These are phyloP conservation scores for Dasysyrphus albostriatus DNA, from an alignment of 2,888 invertebrate genomes.

Conservation along the genomic window DNA sequence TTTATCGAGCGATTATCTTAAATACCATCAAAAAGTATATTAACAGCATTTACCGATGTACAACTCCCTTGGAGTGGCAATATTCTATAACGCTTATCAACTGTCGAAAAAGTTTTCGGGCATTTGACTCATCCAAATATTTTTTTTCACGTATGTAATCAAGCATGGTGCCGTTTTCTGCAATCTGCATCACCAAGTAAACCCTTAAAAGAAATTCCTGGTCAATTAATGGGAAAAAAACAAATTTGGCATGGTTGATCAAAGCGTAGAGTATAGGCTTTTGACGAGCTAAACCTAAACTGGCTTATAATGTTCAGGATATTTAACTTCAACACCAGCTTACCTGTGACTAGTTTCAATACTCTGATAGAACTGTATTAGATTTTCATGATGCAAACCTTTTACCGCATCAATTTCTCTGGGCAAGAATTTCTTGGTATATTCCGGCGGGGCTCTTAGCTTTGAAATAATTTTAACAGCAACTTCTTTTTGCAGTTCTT, in stretches of 20 bases:
- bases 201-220: conserved; percentile 85
- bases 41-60: conserved; percentile 87
- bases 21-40: neutral
- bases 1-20: neutral
- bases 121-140: conserved; percentile 88
- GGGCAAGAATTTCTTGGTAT: conserved; percentile 91
- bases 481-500: conserved; percentile 89
- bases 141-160: conserved; percentile 90
- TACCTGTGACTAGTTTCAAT: conserved; percentile 94
- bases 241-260: no score
- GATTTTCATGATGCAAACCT: conserved; percentile 90
- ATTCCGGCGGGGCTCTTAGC: conserved; percentile 92
- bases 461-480: conserved; percentile 94
- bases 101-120: conserved; percentile 90
- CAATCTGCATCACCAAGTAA: conserved; percentile 93
- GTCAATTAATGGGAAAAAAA: no score
- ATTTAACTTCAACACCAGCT: neutral
- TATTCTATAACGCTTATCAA: conserved; percentile 90
- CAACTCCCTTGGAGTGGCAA: conserved; percentile 91
- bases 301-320: no score
- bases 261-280: no score
- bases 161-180: conserved; percentile 91
- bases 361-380: conserved; percentile 92
- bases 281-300: no score
- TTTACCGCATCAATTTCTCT: conserved; percentile 93